phyloP scores from a whole-genome alignment of 1,140 invertebrate species.

The Contarinia nasturtii region DNA sequence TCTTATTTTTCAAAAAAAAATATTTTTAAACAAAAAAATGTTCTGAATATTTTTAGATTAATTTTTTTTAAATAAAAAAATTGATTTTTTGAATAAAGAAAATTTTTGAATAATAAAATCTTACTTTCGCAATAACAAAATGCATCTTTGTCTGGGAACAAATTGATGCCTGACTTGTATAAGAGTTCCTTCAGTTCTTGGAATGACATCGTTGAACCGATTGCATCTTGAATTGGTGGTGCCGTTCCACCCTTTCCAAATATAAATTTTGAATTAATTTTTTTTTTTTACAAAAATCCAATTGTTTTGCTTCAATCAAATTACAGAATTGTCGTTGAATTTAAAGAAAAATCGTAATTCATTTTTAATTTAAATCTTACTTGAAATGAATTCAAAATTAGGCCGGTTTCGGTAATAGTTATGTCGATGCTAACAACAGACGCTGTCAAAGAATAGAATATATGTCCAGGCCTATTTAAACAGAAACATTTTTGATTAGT shows the following conservation, averaged over 20 bases:
- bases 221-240: slow-evolving; percentile 14
- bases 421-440: slow-evolving; percentile 50
- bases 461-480: slow-evolving; percentile 22
- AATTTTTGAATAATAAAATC: too few species aligned
- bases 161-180: slow-evolving; percentile 45
- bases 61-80: too few species aligned
- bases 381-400: slow-evolving; percentile 19
- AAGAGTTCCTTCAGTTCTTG: slow-evolving; percentile 16
- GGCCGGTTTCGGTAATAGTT: slow-evolving; percentile 31
- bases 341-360: neutral
- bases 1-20: neutral
- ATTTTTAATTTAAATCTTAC: neutral
- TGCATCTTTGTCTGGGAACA: slow-evolving; percentile 77
- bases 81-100: too few species aligned
- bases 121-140: slow-evolving; percentile 54
- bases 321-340: too few species aligned
- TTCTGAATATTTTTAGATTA: too few species aligned
- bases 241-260: slow-evolving; percentile 13
- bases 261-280: too few species aligned
- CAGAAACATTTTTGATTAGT: neutral
- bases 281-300: too few species aligned
- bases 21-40: too few species aligned
- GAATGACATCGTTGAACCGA: slow-evolving; percentile 17
- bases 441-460: slow-evolving; percentile 40
- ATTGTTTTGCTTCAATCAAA: too few species aligned